These are phyloP conservation scores for Polia nebulosa DNA, from an alignment of 2,888 invertebrate species.

Conservation along the genomic window DNA sequence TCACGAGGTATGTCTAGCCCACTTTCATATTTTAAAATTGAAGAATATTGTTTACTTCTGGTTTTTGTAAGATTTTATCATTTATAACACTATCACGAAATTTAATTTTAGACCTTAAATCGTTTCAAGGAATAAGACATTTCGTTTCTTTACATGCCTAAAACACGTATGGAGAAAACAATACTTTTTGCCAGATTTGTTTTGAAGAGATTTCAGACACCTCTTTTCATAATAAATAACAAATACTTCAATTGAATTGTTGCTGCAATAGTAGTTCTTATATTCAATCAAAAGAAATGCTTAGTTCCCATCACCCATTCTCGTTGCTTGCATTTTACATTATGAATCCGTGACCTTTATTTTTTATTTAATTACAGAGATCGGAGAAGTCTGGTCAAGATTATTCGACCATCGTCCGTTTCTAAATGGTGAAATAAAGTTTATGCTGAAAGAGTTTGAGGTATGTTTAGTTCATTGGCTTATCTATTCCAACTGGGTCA, in stretches of 20 bases:
- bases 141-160: slow-evolving; percentile 8
- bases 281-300: neutral
- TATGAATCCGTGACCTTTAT: slow-evolving; percentile 27
- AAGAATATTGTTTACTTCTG: slow-evolving; percentile 34
- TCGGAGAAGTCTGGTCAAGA: slow-evolving; percentile 95
- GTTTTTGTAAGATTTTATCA: slow-evolving; percentile 21
- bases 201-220: neutral
- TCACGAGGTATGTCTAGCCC: slow-evolving; percentile 85
- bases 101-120: neutral
- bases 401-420: slow-evolving; percentile 97
- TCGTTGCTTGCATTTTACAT: neutral
- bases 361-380: slow-evolving; percentile 90
- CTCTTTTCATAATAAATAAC: neutral
- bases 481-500: neutral
- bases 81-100: neutral
- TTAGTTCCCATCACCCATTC: neutral
- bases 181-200: neutral
- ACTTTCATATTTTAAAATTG: slow-evolving; percentile 50
- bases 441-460: slow-evolving; percentile 96
- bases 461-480: slow-evolving; percentile 82
- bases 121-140: neutral
- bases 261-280: neutral
- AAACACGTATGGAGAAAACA: neutral
- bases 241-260: neutral
- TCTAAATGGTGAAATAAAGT: slow-evolving; percentile 96